Evolutionary conservation across 1,140 invertebrate species (phyloP), one percentile per base, ranked within the genome.

Genomic region (Habropoda laboriosa): DNA sequence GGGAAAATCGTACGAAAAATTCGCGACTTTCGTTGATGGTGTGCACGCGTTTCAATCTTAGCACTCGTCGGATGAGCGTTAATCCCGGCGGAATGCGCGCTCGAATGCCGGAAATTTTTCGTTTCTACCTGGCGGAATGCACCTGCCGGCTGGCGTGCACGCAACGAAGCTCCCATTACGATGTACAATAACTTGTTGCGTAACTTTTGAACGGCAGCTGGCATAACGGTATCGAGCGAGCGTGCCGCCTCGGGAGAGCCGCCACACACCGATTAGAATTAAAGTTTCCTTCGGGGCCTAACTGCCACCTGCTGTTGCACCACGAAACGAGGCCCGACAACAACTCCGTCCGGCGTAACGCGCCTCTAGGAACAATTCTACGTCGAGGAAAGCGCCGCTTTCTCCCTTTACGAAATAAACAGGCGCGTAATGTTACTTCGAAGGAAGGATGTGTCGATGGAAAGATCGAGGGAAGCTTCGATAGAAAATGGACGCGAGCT

Each of bases 191-290:
- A 75, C 61, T 80, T 75, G 71, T 81, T 70, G 73, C 64, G 73
- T 77, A 77, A 81, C 73, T 63, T 81, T 79, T 72, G 32, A 79
- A 67, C 74, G 58, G 49, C 35, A 79, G 32, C 51, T 24, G 75
- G 75, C 35, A 42, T 81, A 81, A 81, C 80, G 80, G 80, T 81
- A 81, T 47, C 40, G 45, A n/a, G 3, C n/a, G 38, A 66, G 51
- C 60, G 57, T 61, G 51, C 49, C 51, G 61, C 45, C n/a, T 58
- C 35, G 45, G 30, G 45, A 47, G 38, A 27, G 53, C 53, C 24
- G 10, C 38, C 40, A 10, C 38, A 18, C 49, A n/a, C 16, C 53
- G 78, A 80, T 80, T 76, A 76, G 76, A 79, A 79, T 78, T 47
- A 49, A 71, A 66, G 67, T 77, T 70, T 64, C 72, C 7, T 61